phyloP scores from a whole-genome alignment of 2,113 vertebrate species.

The Reinhardtius hippoglossoides region DNA sequence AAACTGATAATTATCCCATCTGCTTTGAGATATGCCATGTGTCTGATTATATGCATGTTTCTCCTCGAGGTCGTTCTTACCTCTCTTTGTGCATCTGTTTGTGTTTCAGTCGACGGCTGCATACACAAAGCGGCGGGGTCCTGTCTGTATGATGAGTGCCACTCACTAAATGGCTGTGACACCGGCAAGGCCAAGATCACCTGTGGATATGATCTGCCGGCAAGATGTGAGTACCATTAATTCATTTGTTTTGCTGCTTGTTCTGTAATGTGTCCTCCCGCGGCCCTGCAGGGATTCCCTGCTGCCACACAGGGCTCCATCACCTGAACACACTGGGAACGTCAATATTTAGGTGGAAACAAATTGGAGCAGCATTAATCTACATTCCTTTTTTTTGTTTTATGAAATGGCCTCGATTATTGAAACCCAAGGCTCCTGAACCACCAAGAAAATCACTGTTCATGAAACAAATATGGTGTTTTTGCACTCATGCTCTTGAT shows the following conservation, averaged over 20 bases:
- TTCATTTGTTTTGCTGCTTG: slow-evolving; percentile 42
- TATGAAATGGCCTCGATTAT: slow-evolving; percentile 24
- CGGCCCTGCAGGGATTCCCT: slow-evolving; percentile 26
- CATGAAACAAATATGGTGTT: background rate
- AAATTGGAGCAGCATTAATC: slow-evolving; percentile 37
- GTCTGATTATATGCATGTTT: slow-evolving; percentile 2
- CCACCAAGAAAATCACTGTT: too few species aligned
- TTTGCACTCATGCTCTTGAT: background rate
- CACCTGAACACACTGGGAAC: slow-evolving; percentile 20
- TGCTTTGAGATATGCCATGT: slow-evolving; percentile 11
- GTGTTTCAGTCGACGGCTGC: slow-evolving; percentile 92
- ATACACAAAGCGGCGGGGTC: slow-evolving; percentile 96
- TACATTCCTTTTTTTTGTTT: slow-evolving; percentile 14
- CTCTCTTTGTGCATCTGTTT: slow-evolving; percentile 56
- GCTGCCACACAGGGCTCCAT: slow-evolving; percentile 36
- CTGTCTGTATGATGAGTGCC: slow-evolving; percentile 93
- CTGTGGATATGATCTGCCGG: slow-evolving; percentile 95
- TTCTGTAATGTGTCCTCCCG: slow-evolving; percentile 3
- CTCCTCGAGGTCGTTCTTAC: slow-evolving; percentile 39
- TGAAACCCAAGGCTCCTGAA: slow-evolving; percentile 5
- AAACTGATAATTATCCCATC: slow-evolving; percentile 37
- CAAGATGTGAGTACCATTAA: slow-evolving; percentile 91
- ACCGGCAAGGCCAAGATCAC: slow-evolving; percentile 98
- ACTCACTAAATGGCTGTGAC: slow-evolving; percentile 92
- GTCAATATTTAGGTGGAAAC: slow-evolving; percentile 44